A percentile compares a stretch with the other conserved stretches of the same genome.
Evolutionary conservation across 2,113 vertebrate species (phyloP).

Genomic region (Mohoua ochrocephala): DNA sequence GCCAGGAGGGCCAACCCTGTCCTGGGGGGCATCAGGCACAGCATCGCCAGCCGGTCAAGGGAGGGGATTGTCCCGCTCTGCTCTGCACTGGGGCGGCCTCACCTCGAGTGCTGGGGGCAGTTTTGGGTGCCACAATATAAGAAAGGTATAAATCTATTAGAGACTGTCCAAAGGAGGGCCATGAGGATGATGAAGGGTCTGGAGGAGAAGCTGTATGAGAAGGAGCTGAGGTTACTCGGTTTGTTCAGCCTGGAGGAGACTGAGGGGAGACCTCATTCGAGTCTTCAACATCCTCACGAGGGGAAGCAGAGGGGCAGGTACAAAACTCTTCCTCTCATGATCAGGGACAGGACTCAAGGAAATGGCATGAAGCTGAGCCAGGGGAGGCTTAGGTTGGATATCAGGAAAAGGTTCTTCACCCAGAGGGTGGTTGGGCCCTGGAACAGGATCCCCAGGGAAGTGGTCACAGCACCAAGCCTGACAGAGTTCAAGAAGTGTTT

Average conservation of each 20-base stretch:
- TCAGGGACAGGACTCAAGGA: background rate
- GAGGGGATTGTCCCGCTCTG: background rate
- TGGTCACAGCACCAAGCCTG: background rate
- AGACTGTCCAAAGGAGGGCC: background rate
- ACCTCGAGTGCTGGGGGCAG: accelerated
- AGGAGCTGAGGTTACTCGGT: background rate
- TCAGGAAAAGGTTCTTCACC: background rate
- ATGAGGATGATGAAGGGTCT: background rate
- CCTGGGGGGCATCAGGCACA: background rate
- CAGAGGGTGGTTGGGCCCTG: background rate
- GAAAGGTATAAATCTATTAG: background rate
- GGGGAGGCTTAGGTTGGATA: background rate
- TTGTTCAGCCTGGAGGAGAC: background rate
- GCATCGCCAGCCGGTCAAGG: accelerated
- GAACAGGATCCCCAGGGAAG: background rate
- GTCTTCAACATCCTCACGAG: background rate
- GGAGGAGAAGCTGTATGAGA: background rate
- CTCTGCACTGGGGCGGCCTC: background rate
- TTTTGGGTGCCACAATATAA: background rate
- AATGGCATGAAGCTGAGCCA: background rate
- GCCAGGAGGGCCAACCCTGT: background rate
- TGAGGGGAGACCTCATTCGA: background rate
- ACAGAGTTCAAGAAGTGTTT: background rate
- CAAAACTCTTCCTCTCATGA: background rate
- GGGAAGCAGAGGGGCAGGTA: background rate